Conservation (phyloP, 92 coral and sea anemone genomes). For the Chrysogorgia sp. region DNA sequence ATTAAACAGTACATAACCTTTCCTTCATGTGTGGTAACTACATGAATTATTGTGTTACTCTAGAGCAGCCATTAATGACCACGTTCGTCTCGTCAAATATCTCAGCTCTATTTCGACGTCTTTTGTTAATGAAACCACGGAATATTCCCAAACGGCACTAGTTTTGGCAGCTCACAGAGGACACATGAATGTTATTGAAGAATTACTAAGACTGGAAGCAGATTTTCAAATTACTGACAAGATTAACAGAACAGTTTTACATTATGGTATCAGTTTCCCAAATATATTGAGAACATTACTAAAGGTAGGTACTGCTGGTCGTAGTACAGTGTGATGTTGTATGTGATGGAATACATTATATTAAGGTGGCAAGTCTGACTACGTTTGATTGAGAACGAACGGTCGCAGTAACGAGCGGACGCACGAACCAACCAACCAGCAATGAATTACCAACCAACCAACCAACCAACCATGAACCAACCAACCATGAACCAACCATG, state of each 20-base stretch:
- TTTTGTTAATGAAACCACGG: conserved; percentile 23
- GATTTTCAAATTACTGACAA: conserved; percentile 7
- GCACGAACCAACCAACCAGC: no score
- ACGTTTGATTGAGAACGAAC: no score
- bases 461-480: no score
- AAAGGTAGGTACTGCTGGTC: conserved; percentile 16
- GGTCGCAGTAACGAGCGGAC: no score
- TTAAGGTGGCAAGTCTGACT: no score
- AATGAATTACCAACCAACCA: no score
- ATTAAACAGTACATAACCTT: no score
- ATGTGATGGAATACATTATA: no score
- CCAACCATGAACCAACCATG: no score
- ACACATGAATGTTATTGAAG: conserved; percentile 23
- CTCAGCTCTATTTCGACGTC: background rate
- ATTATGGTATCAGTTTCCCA: conserved; percentile 22
- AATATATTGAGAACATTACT: conserved; percentile 1
- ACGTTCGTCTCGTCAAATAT: background rate
- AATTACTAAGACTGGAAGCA: conserved; percentile 22
- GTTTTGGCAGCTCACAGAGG: conserved; percentile 24
- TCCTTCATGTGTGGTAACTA: no score
- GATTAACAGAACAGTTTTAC: conserved; percentile 13
- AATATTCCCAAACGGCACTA: background rate
- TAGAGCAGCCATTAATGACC: conserved; percentile 21
- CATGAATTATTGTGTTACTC: no score
- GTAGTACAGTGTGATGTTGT: no score